Evolutionary conservation across 2,888 invertebrate species (phyloP), one percentile per base, ranked within the genome.

Genomic region (Cenopis cana): DNA sequence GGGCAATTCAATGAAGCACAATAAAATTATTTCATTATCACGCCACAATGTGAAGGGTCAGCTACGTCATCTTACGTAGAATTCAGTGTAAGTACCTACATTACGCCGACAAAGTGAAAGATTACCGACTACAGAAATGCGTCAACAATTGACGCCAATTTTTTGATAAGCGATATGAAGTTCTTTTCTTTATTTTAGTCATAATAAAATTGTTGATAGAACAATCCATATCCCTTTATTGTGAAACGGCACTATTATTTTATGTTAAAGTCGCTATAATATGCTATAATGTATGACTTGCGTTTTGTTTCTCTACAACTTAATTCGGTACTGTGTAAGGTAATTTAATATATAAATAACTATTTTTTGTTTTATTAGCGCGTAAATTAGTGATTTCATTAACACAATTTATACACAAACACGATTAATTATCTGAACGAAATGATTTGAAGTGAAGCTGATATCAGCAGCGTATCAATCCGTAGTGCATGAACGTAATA

Each of bases 1-100:
- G 86, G 85, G 85, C 85, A 84, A 78, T 62, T 64, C 18, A 36
- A 66, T 70, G 74, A 74, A 69, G 69, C 69, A 73, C 66, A 60
- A 20, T 38, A 73, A 64, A 60, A 20, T 38, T 55, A 54, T 54
- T 54, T 36, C 55, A 17, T 17, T 36, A 36, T 56, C 11, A 36
- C 18, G n/a, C 46, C 6, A 46, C 46, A 46, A n/a, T 59, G 59
- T 59, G 41, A n/a, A 24, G 33, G 33, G 41, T 41, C n/a, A 41
- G 0, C n/a, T 59, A 24, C 41, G n/a, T 20, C 41, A 60, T 46
- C 46, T n/a, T 9, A 11, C 33, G 17, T 14, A 5, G 5, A 9
- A 24, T 17, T n/a, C n/a, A 33, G 56, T 56, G 33, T 24, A 14
- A 3, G 12, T 33, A 24, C 4, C 24, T 3, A 17, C 17, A 62